Conservation (phyloP, 2,113 vertebrate genomes). For the Sturnira hondurensis region DNA sequence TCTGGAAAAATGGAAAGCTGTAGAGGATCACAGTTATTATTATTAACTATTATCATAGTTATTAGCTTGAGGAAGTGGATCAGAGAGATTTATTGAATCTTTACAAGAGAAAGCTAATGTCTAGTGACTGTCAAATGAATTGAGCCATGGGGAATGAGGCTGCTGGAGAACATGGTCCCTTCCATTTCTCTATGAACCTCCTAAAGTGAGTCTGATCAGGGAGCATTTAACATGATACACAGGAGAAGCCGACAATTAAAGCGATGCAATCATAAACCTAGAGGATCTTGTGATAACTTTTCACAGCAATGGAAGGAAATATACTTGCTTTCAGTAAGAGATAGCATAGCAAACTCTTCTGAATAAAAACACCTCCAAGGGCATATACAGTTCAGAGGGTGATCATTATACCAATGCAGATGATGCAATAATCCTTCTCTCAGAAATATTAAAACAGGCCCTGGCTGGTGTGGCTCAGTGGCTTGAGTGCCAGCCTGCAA, state of each 20-base stretch:
- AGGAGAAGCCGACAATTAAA: background rate
- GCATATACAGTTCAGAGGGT: background rate
- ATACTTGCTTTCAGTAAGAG: background rate
- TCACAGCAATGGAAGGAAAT: background rate
- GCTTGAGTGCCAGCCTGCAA: too few relatives aligned
- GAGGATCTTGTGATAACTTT: background rate
- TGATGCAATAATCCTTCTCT: background rate
- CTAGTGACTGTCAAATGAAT: background rate
- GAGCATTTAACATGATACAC: background rate
- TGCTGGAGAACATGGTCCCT: background rate
- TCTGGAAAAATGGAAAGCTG: background rate
- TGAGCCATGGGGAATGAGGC: too few relatives aligned
- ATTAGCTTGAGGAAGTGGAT: background rate
- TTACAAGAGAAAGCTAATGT: background rate
- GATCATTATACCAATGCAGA: background rate
- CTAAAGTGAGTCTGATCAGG: background rate
- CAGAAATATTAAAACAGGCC: background rate
- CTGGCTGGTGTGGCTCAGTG: too few relatives aligned
- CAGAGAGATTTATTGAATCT: background rate
- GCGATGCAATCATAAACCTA: background rate
- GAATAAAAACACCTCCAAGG: slow-evolving; percentile 6
- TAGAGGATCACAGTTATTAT: background rate
- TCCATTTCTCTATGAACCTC: background rate
- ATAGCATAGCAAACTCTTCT: background rate
- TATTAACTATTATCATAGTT: background rate